Evolutionary conservation across 1,140 invertebrate genomes (phyloP), one percentile per base, ranked within the genome.

Genomic region (Augochlora pura): DNA sequence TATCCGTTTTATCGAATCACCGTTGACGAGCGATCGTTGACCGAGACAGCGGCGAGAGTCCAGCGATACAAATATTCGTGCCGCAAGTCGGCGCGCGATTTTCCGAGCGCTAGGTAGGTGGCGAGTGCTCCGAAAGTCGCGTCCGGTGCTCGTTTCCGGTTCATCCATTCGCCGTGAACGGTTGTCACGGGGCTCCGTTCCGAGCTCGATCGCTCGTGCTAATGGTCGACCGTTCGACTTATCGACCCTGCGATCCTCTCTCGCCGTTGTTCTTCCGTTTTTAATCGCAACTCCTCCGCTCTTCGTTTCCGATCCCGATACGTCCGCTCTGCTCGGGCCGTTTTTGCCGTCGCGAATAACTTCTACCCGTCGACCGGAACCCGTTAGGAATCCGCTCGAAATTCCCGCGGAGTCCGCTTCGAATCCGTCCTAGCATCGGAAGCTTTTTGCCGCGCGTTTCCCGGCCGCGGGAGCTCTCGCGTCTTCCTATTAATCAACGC

Each of bases 1-100:
- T 77, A 77, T 46, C 27, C 25, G 42, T 54, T 62, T n/a, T 62
- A 70, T 62, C 27, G 59, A 77, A 77, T 49, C 27, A 52, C 66
- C 66, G 39, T 46, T 77, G 68, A 75, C 73, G 73, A 75, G 68
- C 73, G 73, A 42, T 57, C 63, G 32, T 14, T 10, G 54, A 7
- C 21, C 25, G 54, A n/a, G 25, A 39, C 18, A 7, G 18, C 1
- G 2, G 27, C 16, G 10, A 14, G 25, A 21, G 18, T 6, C 9
- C n/a, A n/a, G 18, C 3, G 52, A 63, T 62, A 62, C 25, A 77
- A 77, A 60, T 38, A 49, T 42, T 49, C 8, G 0, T n/a, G 0
- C 14, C 6, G 18, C 2, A 4, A 49, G 46, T 60, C 46, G n/a
- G n/a, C 38, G 14, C 74, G 18, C 18, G 0, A 27, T 57, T 27